phyloP scores from a whole-genome alignment of 2,797 vertebrate genomes.

The Psittacula derbiana region DNA sequence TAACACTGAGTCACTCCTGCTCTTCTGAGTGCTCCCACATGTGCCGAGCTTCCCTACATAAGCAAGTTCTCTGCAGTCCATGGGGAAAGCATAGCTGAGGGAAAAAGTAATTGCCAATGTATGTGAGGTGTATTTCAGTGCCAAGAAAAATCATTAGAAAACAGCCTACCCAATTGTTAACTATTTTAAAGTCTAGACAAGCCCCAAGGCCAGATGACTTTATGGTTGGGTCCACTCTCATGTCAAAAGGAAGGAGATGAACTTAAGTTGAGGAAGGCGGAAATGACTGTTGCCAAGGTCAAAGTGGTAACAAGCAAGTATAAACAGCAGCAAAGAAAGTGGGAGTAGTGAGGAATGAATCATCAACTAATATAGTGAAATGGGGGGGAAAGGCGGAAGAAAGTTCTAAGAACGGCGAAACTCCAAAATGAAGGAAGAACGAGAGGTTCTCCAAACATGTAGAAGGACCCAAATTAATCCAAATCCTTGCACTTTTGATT shows the following conservation, averaged over 20 bases:
- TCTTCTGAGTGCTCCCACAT: background rate
- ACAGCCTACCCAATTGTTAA: background rate
- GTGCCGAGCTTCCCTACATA: background rate
- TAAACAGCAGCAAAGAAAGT: background rate
- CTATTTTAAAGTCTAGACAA: background rate
- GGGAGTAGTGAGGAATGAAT: background rate
- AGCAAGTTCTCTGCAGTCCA: background rate
- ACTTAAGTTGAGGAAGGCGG: background rate
- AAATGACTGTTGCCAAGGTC: background rate
- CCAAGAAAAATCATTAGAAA: background rate
- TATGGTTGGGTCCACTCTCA: background rate
- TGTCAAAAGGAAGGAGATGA: background rate
- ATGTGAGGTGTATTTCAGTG: background rate
- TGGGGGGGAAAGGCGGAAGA: background rate
- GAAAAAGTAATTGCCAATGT: background rate
- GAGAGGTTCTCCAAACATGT: background rate
- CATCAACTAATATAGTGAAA: background rate
- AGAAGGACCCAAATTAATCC: background rate
- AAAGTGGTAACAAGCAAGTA: background rate
- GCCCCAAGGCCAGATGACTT: background rate
- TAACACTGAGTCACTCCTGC: background rate
- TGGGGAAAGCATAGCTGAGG: background rate
- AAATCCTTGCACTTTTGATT: background rate
- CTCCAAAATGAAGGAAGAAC: background rate
- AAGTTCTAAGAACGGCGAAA: background rate